Evolutionary conservation across 2,113 vertebrate genomes (phyloP), one percentile per base, ranked within the genome.

Genomic region (Poeciliopsis turrubarensis): DNA sequence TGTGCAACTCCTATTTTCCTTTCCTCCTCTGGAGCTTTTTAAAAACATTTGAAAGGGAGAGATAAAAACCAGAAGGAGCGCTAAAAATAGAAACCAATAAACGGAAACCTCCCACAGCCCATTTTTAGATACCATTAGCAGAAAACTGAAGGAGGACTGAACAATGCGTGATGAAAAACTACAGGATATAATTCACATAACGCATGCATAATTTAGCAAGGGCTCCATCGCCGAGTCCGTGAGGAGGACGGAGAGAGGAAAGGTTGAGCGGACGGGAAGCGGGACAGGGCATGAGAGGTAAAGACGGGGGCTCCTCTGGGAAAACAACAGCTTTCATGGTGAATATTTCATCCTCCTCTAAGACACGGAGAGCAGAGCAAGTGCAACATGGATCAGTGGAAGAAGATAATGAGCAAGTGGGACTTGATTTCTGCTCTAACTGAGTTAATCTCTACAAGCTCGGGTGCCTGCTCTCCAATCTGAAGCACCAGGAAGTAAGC

Each of bases 31-130:
- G 70, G 74, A 79, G 63, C 37, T 68, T 84, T 79, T 85, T 61
- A 61, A 65, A 37, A 51, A 73, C 14, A 37, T 82, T 80, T 27
- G 65, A 32, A 77, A 73, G 14, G 64, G 17, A 37, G 57, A 37
- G 39, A 68, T 69, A 77, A 79, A 80, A 79, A 79, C 27, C 71
- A 85, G 80, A 73, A 65, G 62, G 88, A 72, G 22, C 32, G 47
- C 84, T 89, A 88, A 88, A 93, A 90, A 91, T 87, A 87, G 79
- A n/a, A 47, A n/a, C 68, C 74, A 60, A 47, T 86, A 77, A 79
- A 88, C 88, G 72, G 61, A 88, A 81, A 85, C 77, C 69, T 79
- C 37, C 91, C 81, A 54, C 84, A 80, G 72, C 17, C 73, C 72
- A 30, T 75, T 83, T 44, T 10, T 73, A 80, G 70, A 85, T 75